phyloP scores from a whole-genome alignment of 2,797 vertebrate genomes.

The Pipistrellus pygmaeus region DNA sequence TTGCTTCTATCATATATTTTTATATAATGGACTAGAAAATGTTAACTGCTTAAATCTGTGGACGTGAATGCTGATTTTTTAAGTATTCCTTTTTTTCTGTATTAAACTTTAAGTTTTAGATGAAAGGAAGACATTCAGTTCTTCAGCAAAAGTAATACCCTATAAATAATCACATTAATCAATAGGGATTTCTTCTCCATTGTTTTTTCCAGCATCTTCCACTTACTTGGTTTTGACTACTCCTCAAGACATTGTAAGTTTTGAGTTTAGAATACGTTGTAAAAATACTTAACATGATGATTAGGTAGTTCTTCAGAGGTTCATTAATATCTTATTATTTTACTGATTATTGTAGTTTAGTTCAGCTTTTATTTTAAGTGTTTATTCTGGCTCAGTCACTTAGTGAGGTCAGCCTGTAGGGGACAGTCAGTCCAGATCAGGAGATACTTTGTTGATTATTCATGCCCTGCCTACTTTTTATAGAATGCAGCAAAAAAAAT shows the following conservation, averaged over 20 bases:
- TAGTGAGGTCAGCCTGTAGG: background rate
- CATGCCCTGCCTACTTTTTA: background rate
- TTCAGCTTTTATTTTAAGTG: background rate
- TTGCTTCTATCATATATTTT: background rate
- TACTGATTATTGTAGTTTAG: background rate
- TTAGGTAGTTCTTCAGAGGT: constrained; percentile 8
- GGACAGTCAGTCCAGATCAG: background rate
- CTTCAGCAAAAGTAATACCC: background rate
- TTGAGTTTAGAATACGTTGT: background rate
- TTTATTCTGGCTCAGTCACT: background rate
- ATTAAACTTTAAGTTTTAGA: background rate
- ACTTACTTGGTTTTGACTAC: background rate
- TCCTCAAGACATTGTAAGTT: background rate
- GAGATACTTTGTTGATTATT: background rate
- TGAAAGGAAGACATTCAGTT: background rate
- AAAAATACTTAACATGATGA: background rate
- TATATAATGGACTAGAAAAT: constrained; percentile 7
- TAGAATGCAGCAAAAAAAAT: background rate
- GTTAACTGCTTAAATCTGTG: background rate
- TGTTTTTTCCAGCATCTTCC: constrained; percentile 12
- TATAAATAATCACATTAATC: background rate
- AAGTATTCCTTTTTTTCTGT: background rate
- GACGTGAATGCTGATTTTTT: background rate
- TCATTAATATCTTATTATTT: constrained; percentile 10
- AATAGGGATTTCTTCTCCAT: background rate